Evolutionary conservation across 2,113 vertebrate species (phyloP).

Genomic region (Phrynosoma blainvillii): DNA sequence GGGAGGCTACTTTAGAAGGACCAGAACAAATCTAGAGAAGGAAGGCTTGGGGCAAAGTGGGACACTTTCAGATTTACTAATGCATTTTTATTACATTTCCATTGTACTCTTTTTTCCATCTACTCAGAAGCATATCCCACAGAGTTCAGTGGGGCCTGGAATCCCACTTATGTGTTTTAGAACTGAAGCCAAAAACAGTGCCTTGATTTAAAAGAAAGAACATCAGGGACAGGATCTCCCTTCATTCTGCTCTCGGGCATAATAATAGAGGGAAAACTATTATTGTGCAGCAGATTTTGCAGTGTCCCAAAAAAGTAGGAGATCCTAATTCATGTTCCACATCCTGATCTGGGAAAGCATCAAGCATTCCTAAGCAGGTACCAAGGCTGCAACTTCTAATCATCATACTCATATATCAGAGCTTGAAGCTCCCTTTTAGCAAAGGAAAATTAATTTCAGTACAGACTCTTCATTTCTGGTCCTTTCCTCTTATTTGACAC

Average conservation of each 20-base stretch:
- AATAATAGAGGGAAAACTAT: background rate
- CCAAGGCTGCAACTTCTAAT: conserved; percentile 1
- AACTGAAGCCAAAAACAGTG: background rate
- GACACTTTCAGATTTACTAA: background rate
- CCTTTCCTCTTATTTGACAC: background rate
- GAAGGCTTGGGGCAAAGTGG: background rate
- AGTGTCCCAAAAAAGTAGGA: background rate
- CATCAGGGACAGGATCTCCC: background rate
- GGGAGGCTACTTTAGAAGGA: background rate
- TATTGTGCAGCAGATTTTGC: background rate
- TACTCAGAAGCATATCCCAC: background rate
- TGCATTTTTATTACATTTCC: background rate
- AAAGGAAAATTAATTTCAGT: background rate
- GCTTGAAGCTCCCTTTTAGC: conserved; percentile 8
- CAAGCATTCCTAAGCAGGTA: background rate
- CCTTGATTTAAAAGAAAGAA: background rate
- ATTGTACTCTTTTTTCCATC: background rate
- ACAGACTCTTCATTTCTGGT: background rate
- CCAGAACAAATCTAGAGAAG: background rate
- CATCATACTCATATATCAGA: background rate
- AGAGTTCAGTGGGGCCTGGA: too few relatives aligned
- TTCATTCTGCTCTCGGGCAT: background rate
- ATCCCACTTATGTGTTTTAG: background rate
- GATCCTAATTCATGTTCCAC: background rate
- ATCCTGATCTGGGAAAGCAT: background rate